Base-by-base conservation (phyloP, 2,888 invertebrate genomes). In the Reticulitermes lucifugus region DNA sequence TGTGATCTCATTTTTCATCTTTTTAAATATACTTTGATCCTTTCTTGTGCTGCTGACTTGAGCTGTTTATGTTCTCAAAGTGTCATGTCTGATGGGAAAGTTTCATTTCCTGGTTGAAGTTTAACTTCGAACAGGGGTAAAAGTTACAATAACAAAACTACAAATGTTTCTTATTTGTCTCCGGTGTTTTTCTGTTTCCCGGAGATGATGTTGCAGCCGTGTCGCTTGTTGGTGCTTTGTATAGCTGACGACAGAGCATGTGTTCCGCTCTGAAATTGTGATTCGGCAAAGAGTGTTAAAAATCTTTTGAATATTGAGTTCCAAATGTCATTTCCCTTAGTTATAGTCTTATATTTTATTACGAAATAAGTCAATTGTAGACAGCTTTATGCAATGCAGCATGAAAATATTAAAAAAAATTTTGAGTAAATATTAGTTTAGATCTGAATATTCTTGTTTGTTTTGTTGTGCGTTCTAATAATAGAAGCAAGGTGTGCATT, bases 111-210 rank as follows among this genome's bases (percentile, higher is more conserved):
- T 73, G 35, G 73, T 73, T 73, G 9, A 14, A 73, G 73, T 73
- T 35, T 73, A 73, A 35, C 73, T 12, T 73, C 73, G 73, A 14
- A 73, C 73, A 41, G 73, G 73, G 73, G 73, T 41, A 41, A 73
- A 73, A 12, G 35, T 73, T 73, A 73, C 41, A 73, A 73, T 73
- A 73, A 73, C 73, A 73, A 41, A 73, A 73, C 73, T 73, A 29
- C 73, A 73, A 73, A 41, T 73, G 73, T 73, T 29, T 73, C 73
- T 73, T 41, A 25, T 73, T 73, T 73, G 29, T 35, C 18, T 14
- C 35, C 73, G 7, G n/a, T 25, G 65, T 29, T 73, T 73, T 73
- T 41, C 41, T 41, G 73, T 73, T 73, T 73, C 73, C 41, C 41
- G 3, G 6, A 55, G 55, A 70, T 25, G 9, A 14, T 70, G 25